Evolutionary conservation across 2,888 invertebrate species (phyloP), one percentile per base, ranked within the genome.

Genomic region (Chalcis sispes): DNA sequence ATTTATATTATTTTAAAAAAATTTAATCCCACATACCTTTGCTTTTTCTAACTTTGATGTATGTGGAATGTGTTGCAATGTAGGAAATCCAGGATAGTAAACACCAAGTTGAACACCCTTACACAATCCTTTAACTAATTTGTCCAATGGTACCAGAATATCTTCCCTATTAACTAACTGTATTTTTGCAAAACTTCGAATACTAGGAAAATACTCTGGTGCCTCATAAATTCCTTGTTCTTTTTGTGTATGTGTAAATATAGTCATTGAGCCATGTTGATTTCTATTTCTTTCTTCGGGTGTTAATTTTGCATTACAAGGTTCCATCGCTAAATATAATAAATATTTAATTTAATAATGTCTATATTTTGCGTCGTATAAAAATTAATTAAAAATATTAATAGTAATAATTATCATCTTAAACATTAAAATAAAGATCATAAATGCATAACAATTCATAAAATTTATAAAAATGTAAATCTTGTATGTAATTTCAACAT

Each of bases 71-170:
- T 97, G 95, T 81, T 94, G 94, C 89, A 98, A 91, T 0, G 97
- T 97, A 0, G 98, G 98, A 88, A 99, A 99, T 10, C 98, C 98
- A 0, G 96, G 95, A 89, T 94, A 96, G 85, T 94, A 93, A 65
- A 94, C 91, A 82, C 94, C 92, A 40, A 92, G 88, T 73, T 90
- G 89, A 0, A 93, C 93, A 71, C 93, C 93, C 0, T 93, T 92
- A 85, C 94, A 91, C 77, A 95, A 90, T 7, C 96, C 96, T 75
- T 93, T 92, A 2, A 92, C 89, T 23, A 97, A 88, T 81, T 91
- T 89, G 0, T 90, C 88, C 7, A 81, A 84, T 0, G 93, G 90
- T 15, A 95, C 91, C 1, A 91, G 87, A 20, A 95, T 88, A 40
- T 93, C 93, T 0, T 91, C 89, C 1, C 92, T 89, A 83, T 89